Base-by-base conservation (phyloP, 2,888 invertebrate species). In the Ectemnius lituratus region DNA sequence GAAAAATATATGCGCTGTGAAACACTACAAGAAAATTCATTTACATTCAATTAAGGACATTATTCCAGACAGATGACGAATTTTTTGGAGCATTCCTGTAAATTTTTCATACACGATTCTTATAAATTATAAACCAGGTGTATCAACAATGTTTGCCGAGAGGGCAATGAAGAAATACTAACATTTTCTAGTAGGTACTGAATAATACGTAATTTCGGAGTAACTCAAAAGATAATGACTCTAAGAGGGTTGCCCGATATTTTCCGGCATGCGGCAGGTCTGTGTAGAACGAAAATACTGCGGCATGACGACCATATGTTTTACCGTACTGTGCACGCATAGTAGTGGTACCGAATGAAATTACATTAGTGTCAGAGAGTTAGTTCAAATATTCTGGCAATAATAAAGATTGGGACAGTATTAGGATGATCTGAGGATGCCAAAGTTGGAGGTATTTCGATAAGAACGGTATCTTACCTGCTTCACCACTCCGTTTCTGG, bases 401-500 rank as follows among this genome's bases (percentile, higher is more conserved):
- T 59, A 13, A 45, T 20, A 47, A 27, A 66, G 62, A 56, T 71
- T n/a, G n/a, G 61, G 14, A 13, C 47, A 52, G 11, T 20, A 49
- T 60, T 58, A 4, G 6, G 14, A 0, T 16, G 16, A 28, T 18
- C n/a, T n/a, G 56, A 52, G 45, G n/a, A 14, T 16, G 6, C n/a
- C 14, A 20, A 11, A 20, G 56, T 47, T 37, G 13, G 49, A 49
- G 37, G 37, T 37, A 37, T 37, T 49, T 11, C 56, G 23, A 18
- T 27, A 27, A 65, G 69, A 75, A 70, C 13, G n/a, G 23, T 49
- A 70, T 88, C 90, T 91, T 89, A 93, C 94, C 92, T 94, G 93
- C 90, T 94, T 94, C 72, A 94, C 93, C 87, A 93, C 92, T 84
- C 94, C 94, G 87, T 91, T 75, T 65, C 72, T 64, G 28, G 64